phyloP scores from a whole-genome alignment of 1,140 invertebrate species.

The Trinorchestia longiramus region DNA sequence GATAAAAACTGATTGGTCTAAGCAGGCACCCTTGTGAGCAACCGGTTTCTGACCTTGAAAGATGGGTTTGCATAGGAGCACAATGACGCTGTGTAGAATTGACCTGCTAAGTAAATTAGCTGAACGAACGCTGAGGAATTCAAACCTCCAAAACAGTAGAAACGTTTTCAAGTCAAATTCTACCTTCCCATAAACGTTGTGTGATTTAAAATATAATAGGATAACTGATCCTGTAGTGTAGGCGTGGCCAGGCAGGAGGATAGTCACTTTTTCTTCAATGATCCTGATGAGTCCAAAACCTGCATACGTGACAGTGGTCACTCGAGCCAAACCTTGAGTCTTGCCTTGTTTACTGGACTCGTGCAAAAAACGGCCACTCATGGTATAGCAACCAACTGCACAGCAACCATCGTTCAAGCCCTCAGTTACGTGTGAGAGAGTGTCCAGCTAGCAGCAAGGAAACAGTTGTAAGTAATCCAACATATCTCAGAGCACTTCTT shows the following conservation, averaged over 20 bases:
- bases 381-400: background rate
- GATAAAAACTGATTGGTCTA: background rate
- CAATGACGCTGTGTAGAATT: background rate
- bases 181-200: background rate
- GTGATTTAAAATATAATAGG: background rate
- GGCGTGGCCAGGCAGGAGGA: background rate
- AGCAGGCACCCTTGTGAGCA: background rate
- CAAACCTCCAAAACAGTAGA: background rate
- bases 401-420: background rate
- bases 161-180: background rate
- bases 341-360: background rate
- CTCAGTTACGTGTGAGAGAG: slow-evolving; percentile 38
- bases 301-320: slow-evolving; percentile 31
- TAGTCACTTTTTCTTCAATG: background rate
- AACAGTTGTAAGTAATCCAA: slow-evolving; percentile 9
- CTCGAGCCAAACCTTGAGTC: slow-evolving; percentile 19
- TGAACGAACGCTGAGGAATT: background rate
- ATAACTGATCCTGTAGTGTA: background rate
- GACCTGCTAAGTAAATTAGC: background rate
- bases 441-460: background rate
- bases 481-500: background rate
- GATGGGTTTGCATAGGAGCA: background rate
- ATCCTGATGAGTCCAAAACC: background rate
- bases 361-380: background rate
- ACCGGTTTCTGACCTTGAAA: background rate